Evolutionary conservation across 2,888 invertebrate genomes (phyloP).

Genomic region (Onthophagus sagittarius): DNA sequence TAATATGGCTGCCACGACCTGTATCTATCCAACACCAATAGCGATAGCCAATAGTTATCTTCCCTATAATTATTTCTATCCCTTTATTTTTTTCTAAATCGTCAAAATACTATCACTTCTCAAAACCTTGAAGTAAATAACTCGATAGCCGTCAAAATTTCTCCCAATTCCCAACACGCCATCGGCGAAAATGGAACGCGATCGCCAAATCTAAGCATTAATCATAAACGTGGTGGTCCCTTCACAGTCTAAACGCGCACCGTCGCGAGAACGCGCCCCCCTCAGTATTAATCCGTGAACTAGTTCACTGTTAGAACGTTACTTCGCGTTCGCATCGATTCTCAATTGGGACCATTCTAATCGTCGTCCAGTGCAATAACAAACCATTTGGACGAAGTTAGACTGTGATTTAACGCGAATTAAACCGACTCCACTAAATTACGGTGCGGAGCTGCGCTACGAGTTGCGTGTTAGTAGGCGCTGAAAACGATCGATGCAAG

Average conservation of each 20-base stretch:
- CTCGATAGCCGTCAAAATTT: neutral
- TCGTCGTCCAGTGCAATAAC: neutral
- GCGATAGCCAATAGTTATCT: no score
- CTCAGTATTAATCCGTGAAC: slow-evolving; percentile 27
- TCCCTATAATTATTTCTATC: no score
- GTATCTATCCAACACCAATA: no score
- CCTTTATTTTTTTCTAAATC: neutral
- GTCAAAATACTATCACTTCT: neutral
- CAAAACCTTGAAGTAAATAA: neutral
- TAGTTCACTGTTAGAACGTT: slow-evolving; percentile 36
- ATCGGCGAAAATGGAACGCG: slow-evolving; percentile 3
- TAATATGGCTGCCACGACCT: no score
- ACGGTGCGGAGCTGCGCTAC: slow-evolving; percentile 33
- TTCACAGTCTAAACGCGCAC: slow-evolving; percentile 28
- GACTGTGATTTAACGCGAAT: slow-evolving; percentile 29
- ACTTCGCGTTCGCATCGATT: slow-evolving; percentile 34
- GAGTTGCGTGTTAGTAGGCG: slow-evolving; percentile 33
- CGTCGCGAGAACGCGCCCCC: slow-evolving; percentile 11
- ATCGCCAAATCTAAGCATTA: slow-evolving; percentile 28
- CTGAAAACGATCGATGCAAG: slow-evolving; percentile 32
- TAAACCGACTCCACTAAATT: slow-evolving; percentile 28
- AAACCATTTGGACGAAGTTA: slow-evolving; percentile 15
- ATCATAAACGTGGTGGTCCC: slow-evolving; percentile 24
- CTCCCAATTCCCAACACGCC: neutral
- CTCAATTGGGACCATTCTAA: slow-evolving; percentile 24